These are phyloP conservation scores for Erethizon dorsatum DNA, from an alignment of 2,797 vertebrate genomes.

Conservation along the genomic window DNA sequence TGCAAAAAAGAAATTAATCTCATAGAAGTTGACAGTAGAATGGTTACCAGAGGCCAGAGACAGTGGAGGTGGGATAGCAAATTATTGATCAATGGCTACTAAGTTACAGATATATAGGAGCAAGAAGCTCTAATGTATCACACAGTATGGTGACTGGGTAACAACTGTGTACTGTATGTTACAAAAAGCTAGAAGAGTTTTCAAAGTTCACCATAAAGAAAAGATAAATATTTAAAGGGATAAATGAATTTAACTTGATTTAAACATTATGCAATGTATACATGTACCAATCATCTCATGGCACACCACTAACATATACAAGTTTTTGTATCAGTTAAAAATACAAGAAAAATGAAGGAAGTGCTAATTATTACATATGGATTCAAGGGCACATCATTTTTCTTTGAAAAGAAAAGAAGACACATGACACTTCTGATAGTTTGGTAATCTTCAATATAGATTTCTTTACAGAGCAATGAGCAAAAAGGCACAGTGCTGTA, in stretches of 20 bases:
- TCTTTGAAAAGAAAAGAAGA: background rate
- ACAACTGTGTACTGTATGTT: background rate
- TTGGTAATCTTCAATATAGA: background rate
- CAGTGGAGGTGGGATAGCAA: too few species aligned
- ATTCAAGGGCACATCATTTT: background rate
- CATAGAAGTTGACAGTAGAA: background rate
- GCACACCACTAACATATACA: background rate
- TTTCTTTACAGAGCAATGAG: conserved; percentile 29
- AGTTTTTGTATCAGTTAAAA: background rate
- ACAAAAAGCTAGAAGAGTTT: background rate
- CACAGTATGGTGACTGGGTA: background rate
- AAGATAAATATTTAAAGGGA: background rate
- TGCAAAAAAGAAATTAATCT: background rate
- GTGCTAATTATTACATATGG: background rate
- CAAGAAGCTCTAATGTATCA: background rate
- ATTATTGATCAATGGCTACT: background rate
- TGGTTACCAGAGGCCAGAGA: background rate
- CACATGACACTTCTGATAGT: conserved; percentile 20
- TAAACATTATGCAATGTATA: background rate
- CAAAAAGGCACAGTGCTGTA: background rate
- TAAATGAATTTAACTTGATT: background rate
- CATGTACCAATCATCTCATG: background rate
- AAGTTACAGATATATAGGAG: background rate
- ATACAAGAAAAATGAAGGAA: background rate
- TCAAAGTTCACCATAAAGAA: background rate